Evolutionary conservation across 2,797 vertebrate species (phyloP), one percentile per base, ranked within the genome.

Genomic region (Labeo calbasu): DNA sequence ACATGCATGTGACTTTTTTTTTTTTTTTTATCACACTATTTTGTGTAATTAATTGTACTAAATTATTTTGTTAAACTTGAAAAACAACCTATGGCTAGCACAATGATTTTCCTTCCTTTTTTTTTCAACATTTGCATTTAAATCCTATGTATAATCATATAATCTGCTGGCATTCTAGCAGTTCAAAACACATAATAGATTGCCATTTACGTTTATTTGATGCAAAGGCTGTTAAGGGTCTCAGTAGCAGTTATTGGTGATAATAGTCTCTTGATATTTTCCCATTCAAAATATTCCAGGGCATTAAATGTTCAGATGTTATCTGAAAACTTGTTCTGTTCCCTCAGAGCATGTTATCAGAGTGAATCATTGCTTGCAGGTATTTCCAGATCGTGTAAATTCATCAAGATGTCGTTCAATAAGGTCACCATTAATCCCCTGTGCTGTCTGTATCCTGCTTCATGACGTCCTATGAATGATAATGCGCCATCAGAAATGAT

Each of bases 381-480:
- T 72, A 87, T 86, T 87, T 86, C 83, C 80, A 86, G 50, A 70
- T 21, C 17, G 36, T 48, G 53, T 85, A 86, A 82, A 86, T 86
- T 87, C 71, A 88, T 87, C 72, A 84, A 73, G 73, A 70, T 72
- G 81, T 57, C 65, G 75, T 81, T 88, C 86, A 86, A 78, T 87
- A 87, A 88, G 87, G 82, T 84, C 84, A 86, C 43, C 63, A 84
- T 77, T 88, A 89, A 84, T 84, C 66, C 61, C 66, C 71, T 73
- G 77, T 43, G 73, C 71, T 83, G 51, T 70, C 82, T 69, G 28
- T 66, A 77, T 88, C 81, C 66, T 14, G 25, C 76, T 84, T 77
- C 76, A 65, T 75, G 48, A 66, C 28, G 61, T 63, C 36, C 25
- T 80, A 40, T 83, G 71, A 89, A 85, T 87, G 85, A 88, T 84